Conservation (phyloP, 2,113 vertebrate species). For the Dicerorhinus sumatrensis region DNA sequence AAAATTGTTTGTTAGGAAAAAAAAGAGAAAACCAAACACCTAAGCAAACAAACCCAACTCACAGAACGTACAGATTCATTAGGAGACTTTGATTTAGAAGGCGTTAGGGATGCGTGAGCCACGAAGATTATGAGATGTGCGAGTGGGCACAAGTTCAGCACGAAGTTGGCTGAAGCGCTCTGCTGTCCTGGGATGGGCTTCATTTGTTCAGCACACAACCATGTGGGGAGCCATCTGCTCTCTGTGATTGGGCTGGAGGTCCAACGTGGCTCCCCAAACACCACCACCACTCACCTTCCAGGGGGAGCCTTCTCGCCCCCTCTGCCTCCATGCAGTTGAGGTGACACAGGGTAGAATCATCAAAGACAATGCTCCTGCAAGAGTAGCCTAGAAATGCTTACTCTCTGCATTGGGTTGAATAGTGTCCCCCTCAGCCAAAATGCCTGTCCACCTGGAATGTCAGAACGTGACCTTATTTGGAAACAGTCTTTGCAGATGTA, state of each 20-base stretch:
- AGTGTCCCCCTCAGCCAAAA: background rate
- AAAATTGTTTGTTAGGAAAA: background rate
- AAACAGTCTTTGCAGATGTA: background rate
- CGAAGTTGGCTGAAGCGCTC: background rate
- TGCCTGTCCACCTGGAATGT: background rate
- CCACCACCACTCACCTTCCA: background rate
- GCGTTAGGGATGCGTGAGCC: background rate
- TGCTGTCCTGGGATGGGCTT: background rate
- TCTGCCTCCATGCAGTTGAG: fast-evolving
- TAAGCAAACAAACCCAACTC: background rate
- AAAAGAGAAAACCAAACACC: background rate
- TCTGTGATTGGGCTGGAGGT: background rate
- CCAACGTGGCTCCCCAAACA: background rate
- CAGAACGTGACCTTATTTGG: background rate
- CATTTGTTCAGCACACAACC: background rate
- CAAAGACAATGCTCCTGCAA: too few relatives aligned
- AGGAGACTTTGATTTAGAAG: background rate
- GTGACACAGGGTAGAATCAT: background rate
- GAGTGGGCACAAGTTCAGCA: fast-evolving
- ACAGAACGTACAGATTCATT: background rate
- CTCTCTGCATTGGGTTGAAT: background rate
- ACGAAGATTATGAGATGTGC: background rate
- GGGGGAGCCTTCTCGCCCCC: fast-evolving
- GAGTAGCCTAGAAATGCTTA: background rate
- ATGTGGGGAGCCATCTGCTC: background rate